Evolutionary conservation across 1,140 invertebrate species (phyloP).

Genomic region (Drosophila micromelanica): DNA sequence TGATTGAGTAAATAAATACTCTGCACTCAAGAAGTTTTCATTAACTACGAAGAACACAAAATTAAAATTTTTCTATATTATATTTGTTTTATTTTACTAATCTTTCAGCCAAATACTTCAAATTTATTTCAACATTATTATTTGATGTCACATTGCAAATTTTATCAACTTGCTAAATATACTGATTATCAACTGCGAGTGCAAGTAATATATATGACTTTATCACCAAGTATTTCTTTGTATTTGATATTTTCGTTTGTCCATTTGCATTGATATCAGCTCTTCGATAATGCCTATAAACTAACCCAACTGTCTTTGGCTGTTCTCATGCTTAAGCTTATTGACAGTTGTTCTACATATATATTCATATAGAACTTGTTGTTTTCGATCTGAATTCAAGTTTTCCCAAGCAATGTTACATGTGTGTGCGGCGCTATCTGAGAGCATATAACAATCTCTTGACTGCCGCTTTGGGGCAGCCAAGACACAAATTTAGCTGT

Average conservation of each 20-base stretch:
- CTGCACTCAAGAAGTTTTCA: too few species aligned
- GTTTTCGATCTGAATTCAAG: constrained; percentile 19
- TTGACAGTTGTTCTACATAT: constrained; percentile 23
- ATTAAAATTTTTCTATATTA: too few species aligned
- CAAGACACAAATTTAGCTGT: constrained; percentile 45
- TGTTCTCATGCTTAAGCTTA: constrained; percentile 24
- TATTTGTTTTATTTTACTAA: too few species aligned
- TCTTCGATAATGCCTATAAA: not conserved
- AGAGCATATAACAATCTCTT: constrained; percentile 47
- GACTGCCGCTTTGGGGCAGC: constrained; percentile 55
- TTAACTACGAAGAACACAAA: too few species aligned
- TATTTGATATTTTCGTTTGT: constrained; percentile 33
- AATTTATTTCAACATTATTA: not conserved
- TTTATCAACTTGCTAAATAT: constrained; percentile 29
- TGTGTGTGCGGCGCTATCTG: constrained; percentile 39
- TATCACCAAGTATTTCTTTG: not conserved
- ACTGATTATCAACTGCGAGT: constrained; percentile 2
- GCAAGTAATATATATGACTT: not conserved
- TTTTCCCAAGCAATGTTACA: constrained; percentile 25
- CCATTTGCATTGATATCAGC: too few species aligned
- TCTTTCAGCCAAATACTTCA: too few species aligned
- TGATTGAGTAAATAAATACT: too few species aligned
- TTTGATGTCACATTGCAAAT: not conserved
- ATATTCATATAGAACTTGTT: constrained; percentile 10
- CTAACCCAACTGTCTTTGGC: not conserved